These are phyloP conservation scores for Arrhopalites spinosus DNA, from an alignment of 2,888 invertebrate genomes.

Conservation along the genomic window DNA sequence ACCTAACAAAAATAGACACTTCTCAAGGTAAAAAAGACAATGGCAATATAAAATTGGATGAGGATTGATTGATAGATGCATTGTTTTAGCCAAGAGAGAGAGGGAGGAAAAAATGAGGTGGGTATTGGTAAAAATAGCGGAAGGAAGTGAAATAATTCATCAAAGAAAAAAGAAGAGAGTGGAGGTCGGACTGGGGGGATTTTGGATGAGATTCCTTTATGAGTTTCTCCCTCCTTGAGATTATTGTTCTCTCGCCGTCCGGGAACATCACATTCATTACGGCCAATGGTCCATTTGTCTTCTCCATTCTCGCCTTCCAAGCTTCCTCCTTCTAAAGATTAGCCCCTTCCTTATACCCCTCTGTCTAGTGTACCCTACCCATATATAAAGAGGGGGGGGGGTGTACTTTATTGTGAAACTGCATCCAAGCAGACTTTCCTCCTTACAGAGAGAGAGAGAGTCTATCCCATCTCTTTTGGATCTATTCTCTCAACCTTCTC, in stretches of 20 bases:
- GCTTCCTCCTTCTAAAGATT: constrained; percentile 4
- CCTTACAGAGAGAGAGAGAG: too few relatives aligned
- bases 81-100: background rate
- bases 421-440: background rate
- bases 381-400: too few relatives aligned
- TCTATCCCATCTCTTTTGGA: constrained; percentile 29
- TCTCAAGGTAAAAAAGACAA: background rate
- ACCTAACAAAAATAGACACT: background rate
- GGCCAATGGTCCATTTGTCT: constrained; percentile 51
- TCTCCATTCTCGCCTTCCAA: constrained; percentile 23
- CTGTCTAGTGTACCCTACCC: too few relatives aligned
- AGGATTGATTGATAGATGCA: background rate
- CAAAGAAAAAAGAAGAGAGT: constrained; percentile 9
- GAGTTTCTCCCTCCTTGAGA: constrained; percentile 42
- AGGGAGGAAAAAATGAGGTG: background rate
- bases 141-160: constrained; percentile 41
- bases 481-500: background rate
- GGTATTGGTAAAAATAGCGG: background rate
- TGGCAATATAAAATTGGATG: background rate
- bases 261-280: constrained; percentile 48
- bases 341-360: background rate
- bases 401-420: background rate
- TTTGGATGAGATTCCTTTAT: constrained; percentile 41
- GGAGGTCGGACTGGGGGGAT: constrained; percentile 17
- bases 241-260: constrained; percentile 43